Evolutionary conservation across 2,888 invertebrate species (phyloP).

Genomic region (Hypselothyrea guttata): DNA sequence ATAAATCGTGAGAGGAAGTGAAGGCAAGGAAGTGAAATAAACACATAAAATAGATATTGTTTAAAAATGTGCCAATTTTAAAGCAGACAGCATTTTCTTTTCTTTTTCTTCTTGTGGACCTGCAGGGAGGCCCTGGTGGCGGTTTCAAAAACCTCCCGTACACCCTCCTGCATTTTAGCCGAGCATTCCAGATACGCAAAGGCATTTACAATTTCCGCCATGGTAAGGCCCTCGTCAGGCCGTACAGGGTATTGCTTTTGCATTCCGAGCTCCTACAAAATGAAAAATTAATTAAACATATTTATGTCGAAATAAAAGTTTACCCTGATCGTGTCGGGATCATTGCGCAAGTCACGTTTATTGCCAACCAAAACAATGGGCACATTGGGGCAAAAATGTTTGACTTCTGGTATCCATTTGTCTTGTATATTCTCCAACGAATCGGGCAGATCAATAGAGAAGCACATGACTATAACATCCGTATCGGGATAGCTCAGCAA

Average conservation of each 20-base stretch:
- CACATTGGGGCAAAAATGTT: slow-evolving; percentile 99
- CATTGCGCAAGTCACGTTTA: slow-evolving; percentile 97
- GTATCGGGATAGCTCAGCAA: slow-evolving; percentile 98
- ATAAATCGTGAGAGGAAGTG: too few species aligned
- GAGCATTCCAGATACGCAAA: slow-evolving; percentile 99
- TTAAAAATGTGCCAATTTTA: slow-evolving; percentile 62
- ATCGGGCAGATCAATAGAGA: slow-evolving; percentile 99
- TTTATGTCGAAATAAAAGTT: slow-evolving; percentile 1
- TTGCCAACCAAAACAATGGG: slow-evolving; percentile 99
- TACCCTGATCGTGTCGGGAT: slow-evolving; percentile 92
- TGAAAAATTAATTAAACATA: neutral
- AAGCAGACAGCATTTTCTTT: slow-evolving; percentile 90
- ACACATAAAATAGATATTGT: neutral
- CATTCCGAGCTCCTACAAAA: slow-evolving; percentile 89
- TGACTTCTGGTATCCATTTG: slow-evolving; percentile 99
- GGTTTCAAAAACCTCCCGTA: slow-evolving; percentile 99
- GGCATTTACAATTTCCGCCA: slow-evolving; percentile 99
- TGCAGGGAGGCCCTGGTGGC: slow-evolving; percentile 96
- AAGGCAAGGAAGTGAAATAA: too few species aligned
- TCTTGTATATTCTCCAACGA: slow-evolving; percentile 99
- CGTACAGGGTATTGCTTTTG: slow-evolving; percentile 99
- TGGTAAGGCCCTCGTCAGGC: slow-evolving; percentile 96
- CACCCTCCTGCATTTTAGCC: slow-evolving; percentile 99
- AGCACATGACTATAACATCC: slow-evolving; percentile 99
- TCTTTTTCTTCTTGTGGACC: slow-evolving; percentile 93